Evolutionary conservation across 2,888 invertebrate species (phyloP), one percentile per base, ranked within the genome.

Genomic region (Nephrotoma guestfalica): DNA sequence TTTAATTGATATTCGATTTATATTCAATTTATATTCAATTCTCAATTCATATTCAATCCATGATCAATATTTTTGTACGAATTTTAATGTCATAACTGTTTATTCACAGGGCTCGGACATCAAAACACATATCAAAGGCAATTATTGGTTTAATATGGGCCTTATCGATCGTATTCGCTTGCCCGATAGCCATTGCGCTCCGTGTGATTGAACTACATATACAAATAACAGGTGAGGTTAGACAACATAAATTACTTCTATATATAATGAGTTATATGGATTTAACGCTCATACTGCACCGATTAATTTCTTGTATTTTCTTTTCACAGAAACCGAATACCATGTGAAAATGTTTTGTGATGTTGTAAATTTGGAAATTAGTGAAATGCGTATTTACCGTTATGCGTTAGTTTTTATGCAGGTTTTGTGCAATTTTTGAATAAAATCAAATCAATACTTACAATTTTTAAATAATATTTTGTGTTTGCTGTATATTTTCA

Each of bases 111-210:
- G 95, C 95, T 18, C 93, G 94, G 88, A 95, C 96, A 13, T 95
- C 96, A 0, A 96, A 95, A 89, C 92, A 94, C 86, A 92, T 94
- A 87, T 96, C 96, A 4, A 95, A 95, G 91, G 92, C 95, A 87
- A 93, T 95, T 87, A 95, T 97, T 89, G 93, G 94, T 6, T 92
- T 94, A 71, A 96, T 97, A 90, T 97, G 97, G 97, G 89, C 94
- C 6, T 90, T 96, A 87, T 94, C 95, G 0, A 91, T 95, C 4
- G 91, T 93, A 0, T 92, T 96, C 86, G 95, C 96, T 0, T 92
- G 94, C 0, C 97, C 97, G 0, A 95, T 95, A 88, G 90, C 90
- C 45, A 90, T 91, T 9, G 91, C 91, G 1, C 90, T 91, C 88
- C 91, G 91, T 6, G 91, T 91, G 9, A 90, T 90, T 88, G 88